A percentile compares a stretch with the other conserved stretches of the same genome.
phyloP scores from a whole-genome alignment of 2,113 vertebrate genomes.

The Mola mola region DNA sequence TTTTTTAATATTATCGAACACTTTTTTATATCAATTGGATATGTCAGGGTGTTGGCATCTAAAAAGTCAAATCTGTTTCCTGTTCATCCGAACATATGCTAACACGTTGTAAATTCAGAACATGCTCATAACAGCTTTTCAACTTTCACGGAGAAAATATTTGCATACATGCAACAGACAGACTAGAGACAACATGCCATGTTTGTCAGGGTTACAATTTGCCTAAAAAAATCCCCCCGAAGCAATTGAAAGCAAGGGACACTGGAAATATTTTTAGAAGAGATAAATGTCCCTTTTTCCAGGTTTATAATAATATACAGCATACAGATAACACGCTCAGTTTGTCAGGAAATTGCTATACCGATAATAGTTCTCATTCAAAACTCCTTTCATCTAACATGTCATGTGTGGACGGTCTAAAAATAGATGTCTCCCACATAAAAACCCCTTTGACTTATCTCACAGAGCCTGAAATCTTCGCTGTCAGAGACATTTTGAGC shows the following conservation, averaged over 20 bases:
- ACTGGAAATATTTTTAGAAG: constrained; percentile 5
- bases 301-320: no score
- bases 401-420: constrained; percentile 25
- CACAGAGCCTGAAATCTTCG: constrained; percentile 4
- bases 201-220: no score
- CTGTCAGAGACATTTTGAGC: background rate
- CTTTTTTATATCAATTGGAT: no score
- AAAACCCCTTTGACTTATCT: constrained; percentile 27
- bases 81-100: no score
- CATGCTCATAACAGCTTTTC: background rate
- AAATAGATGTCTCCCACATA: constrained; percentile 48
- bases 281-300: background rate
- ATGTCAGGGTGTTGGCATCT: no score
- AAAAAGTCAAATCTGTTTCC: no score
- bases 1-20: no score
- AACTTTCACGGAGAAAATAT: no score
- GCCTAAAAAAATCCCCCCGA: no score
- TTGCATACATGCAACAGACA: no score
- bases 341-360: constrained; percentile 20
- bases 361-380: constrained; percentile 25
- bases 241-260: background rate
- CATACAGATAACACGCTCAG: background rate
- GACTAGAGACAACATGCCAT: no score
- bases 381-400: constrained; percentile 19
- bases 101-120: background rate